Base-by-base conservation (phyloP, 1,140 invertebrate genomes). In the Asobara japonica region DNA sequence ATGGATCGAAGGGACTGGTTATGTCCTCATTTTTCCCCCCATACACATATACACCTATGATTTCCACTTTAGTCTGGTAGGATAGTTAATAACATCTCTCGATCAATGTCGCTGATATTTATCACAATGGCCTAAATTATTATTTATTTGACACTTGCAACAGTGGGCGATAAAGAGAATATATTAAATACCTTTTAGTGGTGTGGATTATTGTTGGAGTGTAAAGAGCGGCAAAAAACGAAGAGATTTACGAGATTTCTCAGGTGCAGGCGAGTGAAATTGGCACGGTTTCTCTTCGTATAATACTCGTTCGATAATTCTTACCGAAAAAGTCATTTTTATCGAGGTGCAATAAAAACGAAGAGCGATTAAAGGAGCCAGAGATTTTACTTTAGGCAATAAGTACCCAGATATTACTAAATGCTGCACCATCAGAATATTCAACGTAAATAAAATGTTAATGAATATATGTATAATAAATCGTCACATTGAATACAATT, bases 271-370 rank as follows among this genome's bases (percentile, higher is more conserved):
- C n/a, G 41, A 45, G 41, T 45, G 41, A 45, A 45, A 45, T 45
- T 45, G 41, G 41, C 41, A 45, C 41, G 41, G 41, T 45, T 45
- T 45, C 41, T 45, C 41, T 18, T 18, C 41, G 41, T 45, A 45
- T 45, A 13, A 45, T 45, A 45, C 41, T 45, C 13, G 41, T 16
- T 11, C 41, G 41, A 45, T 61, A 61, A 65, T 33, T 65, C 33
- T 65, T 16, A 29, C 18, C 8, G 29, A 31, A 31, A 36, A 30
- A 30, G 62, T 65, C 62, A 65, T 31, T 31, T 65, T 65, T 65
- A 65, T 65, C 62, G 31, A 16, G 62, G 33, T 33, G 33, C 29
- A 65, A 65, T 65, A 30, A 65, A 65, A 65, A 36, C 13, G 6
- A 16, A 30, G 33, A 30, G 29, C 30, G 62, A 65, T 65, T 65